Conservation (phyloP, 2,113 vertebrate genomes). For the Okapia johnstoni region DNA sequence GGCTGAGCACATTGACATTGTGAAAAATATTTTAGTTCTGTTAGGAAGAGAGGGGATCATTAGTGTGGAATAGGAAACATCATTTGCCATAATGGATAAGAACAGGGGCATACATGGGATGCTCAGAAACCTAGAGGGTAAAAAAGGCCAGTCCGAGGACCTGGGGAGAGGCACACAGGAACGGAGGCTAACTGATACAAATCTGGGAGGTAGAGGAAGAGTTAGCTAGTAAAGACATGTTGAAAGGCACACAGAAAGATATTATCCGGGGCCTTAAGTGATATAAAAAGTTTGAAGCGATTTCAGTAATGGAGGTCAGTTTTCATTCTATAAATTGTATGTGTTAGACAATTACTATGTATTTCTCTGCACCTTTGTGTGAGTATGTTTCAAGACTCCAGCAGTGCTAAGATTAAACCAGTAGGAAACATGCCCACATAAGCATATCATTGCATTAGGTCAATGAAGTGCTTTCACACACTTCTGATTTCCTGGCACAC, state of each 20-base stretch:
- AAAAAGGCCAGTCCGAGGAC: background rate
- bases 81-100: background rate
- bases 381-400: background rate
- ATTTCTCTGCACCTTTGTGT: background rate
- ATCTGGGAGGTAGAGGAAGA: background rate
- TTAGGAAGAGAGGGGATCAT: background rate
- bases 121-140: background rate
- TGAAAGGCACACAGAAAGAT: background rate
- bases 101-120: background rate
- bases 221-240: background rate
- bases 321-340: background rate
- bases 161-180: accelerated
- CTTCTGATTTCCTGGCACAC: background rate
- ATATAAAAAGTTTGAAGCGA: background rate
- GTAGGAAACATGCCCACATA: background rate
- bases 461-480: background rate
- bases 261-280: background rate
- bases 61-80: background rate
- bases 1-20: background rate
- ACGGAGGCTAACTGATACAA: background rate
- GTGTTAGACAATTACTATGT: background rate
- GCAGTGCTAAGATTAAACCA: background rate
- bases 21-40: background rate
- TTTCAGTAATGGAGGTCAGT: background rate
- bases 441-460: background rate